Conservation (phyloP, 2,113 vertebrate species). For the Fukomys damarensis region DNA sequence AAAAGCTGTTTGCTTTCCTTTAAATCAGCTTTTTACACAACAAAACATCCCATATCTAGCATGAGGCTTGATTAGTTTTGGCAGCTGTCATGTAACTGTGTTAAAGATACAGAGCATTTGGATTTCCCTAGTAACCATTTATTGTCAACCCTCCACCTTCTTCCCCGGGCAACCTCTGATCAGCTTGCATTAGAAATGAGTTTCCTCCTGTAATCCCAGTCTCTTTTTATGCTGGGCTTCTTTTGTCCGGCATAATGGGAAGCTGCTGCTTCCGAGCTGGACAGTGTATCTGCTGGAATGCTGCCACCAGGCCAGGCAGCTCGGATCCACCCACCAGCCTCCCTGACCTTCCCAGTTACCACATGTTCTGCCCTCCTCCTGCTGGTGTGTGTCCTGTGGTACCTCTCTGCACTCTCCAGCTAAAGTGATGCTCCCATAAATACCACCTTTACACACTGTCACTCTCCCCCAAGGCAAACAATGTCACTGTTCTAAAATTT, state of each 20-base stretch:
- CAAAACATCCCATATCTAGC: neutral
- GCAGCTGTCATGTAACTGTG: neutral
- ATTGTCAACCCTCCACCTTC: neutral
- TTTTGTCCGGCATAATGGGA: neutral
- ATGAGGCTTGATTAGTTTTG: neutral
- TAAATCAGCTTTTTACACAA: neutral
- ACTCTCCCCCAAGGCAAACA: neutral
- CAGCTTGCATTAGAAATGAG: neutral
- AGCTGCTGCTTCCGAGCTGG: neutral
- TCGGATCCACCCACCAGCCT: too few relatives aligned
- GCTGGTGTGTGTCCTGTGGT: neutral
- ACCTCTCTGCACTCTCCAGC: neutral
- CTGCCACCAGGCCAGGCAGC: neutral
- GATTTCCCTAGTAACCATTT: neutral
- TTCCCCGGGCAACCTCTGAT: neutral
- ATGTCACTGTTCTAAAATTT: neutral
- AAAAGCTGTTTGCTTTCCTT: slow-evolving; percentile 8
- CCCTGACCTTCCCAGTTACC: neutral
- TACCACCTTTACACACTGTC: neutral
- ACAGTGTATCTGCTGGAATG: neutral
- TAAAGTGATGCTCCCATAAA: neutral
- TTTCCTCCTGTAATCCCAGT: neutral
- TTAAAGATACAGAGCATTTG: neutral
- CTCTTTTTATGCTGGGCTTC: neutral
- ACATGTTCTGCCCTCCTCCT: neutral